Evolutionary conservation across 2,113 vertebrate species (phyloP).

Genomic region (Apteryx owenii): DNA sequence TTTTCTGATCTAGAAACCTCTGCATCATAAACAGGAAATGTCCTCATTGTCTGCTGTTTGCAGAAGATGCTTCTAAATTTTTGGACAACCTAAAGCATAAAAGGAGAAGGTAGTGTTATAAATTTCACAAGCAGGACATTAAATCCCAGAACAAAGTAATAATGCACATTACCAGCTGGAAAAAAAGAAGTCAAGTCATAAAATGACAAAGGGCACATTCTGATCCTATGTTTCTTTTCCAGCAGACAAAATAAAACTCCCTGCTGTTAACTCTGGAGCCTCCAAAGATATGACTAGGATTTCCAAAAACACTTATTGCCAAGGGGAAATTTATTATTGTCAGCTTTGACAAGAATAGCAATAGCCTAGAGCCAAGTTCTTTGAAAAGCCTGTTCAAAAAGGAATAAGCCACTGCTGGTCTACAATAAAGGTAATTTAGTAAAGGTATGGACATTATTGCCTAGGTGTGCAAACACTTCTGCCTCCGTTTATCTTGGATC

Average conservation of each 20-base stretch:
- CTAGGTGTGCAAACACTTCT: neutral
- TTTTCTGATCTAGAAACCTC: conserved; percentile 43
- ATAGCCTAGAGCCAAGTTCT: neutral
- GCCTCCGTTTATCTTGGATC: neutral
- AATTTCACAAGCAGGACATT: neutral
- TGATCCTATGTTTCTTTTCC: neutral
- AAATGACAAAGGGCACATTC: neutral
- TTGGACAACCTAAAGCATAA: conserved; percentile 65
- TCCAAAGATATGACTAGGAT: neutral
- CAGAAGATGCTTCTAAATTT: conserved; percentile 78
- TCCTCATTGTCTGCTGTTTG: conserved; percentile 78
- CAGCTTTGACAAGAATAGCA: neutral
- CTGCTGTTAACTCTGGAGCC: neutral
- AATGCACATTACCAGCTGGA: neutral
- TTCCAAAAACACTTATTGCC: neutral
- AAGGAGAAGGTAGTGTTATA: neutral
- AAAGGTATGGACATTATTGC: neutral
- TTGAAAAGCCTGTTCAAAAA: neutral
- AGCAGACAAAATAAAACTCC: neutral
- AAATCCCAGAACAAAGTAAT: neutral
- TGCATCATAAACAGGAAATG: conserved; percentile 72
- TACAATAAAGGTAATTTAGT: neutral
- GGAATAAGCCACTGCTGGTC: neutral
- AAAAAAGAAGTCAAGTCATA: neutral
- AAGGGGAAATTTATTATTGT: neutral